These are phyloP conservation scores for Acanthiza pusilla DNA, from an alignment of 2,797 vertebrate species.

Conservation along the genomic window DNA sequence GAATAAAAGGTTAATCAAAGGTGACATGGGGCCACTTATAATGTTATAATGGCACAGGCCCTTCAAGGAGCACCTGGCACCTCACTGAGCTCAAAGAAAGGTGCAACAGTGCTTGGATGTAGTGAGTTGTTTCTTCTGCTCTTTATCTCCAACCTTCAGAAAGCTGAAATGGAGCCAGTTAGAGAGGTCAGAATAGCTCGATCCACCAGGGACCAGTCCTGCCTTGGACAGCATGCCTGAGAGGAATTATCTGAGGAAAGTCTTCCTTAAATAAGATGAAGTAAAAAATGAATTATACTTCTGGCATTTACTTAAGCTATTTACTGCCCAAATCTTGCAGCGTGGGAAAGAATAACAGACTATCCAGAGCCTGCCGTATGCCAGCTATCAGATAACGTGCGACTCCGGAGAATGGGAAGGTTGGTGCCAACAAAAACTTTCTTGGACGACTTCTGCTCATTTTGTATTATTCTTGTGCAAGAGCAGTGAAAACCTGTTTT, in stretches of 20 bases:
- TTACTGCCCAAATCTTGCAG: conserved; percentile 26
- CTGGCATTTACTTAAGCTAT: conserved; percentile 15
- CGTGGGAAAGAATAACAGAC: conserved; percentile 53
- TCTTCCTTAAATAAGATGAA: conserved; percentile 23
- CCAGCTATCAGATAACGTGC: conserved; percentile 4
- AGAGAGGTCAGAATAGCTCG: background rate
- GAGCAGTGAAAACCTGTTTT: background rate
- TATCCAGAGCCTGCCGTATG: background rate
- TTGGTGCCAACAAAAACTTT: conserved; percentile 35
- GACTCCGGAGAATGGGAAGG: background rate
- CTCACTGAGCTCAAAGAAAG: background rate
- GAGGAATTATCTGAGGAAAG: conserved; percentile 19
- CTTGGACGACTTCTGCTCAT: background rate
- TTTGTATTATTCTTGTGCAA: conserved; percentile 8
- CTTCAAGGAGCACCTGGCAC: background rate
- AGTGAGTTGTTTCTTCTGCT: background rate
- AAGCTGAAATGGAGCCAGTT: background rate
- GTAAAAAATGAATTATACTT: conserved; percentile 3
- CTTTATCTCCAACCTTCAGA: background rate
- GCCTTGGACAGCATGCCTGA: background rate
- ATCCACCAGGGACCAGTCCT: background rate
- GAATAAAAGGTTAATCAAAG: background rate
- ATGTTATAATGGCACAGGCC: background rate
- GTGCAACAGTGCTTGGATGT: background rate
- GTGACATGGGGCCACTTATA: background rate